Conservation (phyloP, 2,797 vertebrate genomes). For the Zalophus californianus region DNA sequence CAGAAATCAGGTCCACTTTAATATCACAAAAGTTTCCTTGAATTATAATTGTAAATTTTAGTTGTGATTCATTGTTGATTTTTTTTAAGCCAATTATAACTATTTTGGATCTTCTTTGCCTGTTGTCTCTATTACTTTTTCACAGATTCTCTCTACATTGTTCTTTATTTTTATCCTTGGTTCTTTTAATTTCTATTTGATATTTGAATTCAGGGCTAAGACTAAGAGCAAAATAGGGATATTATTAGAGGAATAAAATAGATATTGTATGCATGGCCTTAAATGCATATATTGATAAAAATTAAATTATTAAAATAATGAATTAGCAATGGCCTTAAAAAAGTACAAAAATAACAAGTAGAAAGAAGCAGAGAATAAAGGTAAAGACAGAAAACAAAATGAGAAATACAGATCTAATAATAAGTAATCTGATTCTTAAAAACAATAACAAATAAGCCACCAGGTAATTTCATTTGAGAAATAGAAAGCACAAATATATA, state of each 20-base stretch:
- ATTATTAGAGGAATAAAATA: not conserved
- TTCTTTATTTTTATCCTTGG: not conserved
- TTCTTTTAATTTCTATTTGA: not conserved
- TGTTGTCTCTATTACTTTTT: not conserved
- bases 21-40: not conserved
- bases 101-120: not conserved
- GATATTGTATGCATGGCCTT: not conserved
- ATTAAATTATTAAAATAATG: not conserved
- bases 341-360: not conserved
- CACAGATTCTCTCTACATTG: not conserved
- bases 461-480: not conserved
- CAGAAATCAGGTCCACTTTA: not conserved
- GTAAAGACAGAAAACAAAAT: not conserved
- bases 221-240: not conserved
- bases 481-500: not conserved
- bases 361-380: not conserved
- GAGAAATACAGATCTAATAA: not conserved
- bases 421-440: not conserved
- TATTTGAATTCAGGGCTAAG: not conserved
- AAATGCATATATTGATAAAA: not conserved
- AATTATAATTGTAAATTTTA: not conserved
- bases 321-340: not conserved
- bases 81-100: not conserved
- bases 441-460: not conserved
- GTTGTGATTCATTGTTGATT: not conserved